These are phyloP conservation scores for Oncorhynchus nerka DNA, from an alignment of 2,113 vertebrate species.

Conservation along the genomic window DNA sequence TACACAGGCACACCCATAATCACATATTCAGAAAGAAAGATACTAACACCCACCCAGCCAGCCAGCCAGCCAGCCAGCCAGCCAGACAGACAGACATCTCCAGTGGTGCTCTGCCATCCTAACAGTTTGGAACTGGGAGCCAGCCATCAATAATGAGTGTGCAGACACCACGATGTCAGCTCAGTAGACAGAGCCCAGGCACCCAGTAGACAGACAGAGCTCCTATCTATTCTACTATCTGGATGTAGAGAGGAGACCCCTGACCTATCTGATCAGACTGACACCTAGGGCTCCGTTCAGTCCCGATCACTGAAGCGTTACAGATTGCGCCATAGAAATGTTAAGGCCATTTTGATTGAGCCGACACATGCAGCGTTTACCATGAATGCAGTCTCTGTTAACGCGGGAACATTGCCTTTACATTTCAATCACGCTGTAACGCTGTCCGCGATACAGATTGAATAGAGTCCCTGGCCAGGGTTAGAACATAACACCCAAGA, in stretches of 20 bases:
- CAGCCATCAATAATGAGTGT: constrained; percentile 49
- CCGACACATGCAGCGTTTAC: too few relatives aligned
- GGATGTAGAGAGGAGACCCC: constrained; percentile 29
- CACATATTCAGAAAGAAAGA: not conserved
- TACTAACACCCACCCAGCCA: not conserved
- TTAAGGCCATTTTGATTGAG: too few relatives aligned
- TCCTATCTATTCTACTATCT: constrained; percentile 18
- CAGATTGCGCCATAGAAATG: too few relatives aligned
- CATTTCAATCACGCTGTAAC: too few relatives aligned
- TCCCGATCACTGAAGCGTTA: too few relatives aligned
- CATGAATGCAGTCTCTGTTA: too few relatives aligned
- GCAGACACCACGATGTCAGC: constrained; percentile 54
- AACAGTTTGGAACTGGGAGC: constrained; percentile 32
- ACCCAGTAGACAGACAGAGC: constrained; percentile 8
- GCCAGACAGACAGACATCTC: constrained; percentile 7
- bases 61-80: not conserved
- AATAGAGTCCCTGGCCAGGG: not conserved
- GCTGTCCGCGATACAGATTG: too few relatives aligned
- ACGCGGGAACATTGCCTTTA: too few relatives aligned
- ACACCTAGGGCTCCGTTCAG: constrained; percentile 4
- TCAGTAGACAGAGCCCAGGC: constrained; percentile 28
- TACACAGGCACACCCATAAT: not conserved
- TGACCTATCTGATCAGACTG: constrained; percentile 41
- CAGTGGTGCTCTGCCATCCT: constrained; percentile 32
- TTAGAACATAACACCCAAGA: not conserved